These are phyloP conservation scores for Sitodiplosis mosellana DNA, from an alignment of 1,140 invertebrate genomes.

Conservation along the genomic window DNA sequence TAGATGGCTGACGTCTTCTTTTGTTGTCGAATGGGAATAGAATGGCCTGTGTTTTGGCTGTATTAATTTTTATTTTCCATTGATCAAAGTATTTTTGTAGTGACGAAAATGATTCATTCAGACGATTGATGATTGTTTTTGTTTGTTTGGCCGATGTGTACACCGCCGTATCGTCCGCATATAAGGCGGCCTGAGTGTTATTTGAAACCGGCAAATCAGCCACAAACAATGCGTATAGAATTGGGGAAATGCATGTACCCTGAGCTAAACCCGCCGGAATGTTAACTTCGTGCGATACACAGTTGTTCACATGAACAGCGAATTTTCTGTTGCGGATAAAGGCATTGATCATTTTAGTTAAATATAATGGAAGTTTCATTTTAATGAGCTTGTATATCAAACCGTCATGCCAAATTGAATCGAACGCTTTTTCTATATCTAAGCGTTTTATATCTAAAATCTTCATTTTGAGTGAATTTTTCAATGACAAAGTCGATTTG, in stretches of 20 bases:
- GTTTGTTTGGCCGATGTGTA: constrained; percentile 4
- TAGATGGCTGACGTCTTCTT: neutral
- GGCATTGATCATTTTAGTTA: constrained; percentile 10
- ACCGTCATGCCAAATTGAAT: constrained; percentile 12
- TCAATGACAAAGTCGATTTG: no score
- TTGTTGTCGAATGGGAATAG: neutral
- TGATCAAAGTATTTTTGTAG: neutral
- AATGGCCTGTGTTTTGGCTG: neutral
- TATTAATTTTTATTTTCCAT: constrained; percentile 1
- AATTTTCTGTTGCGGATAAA: constrained; percentile 9
- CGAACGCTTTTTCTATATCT: constrained; percentile 14
- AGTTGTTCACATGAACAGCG: constrained; percentile 6
- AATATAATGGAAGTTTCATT: constrained; percentile 1
- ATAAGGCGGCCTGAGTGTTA: constrained; percentile 6
- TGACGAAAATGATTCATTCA: neutral
- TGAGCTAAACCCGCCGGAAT: no score
- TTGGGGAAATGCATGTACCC: constrained; percentile 11
- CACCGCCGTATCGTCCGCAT: constrained; percentile 15
- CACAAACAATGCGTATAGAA: constrained; percentile 11
- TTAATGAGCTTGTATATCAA: constrained; percentile 9
- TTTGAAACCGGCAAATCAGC: constrained; percentile 9
- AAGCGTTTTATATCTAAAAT: no score
- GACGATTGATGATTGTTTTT: neutral
- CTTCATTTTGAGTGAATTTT: no score
- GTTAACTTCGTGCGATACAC: constrained; percentile 4